Conservation (phyloP, 2,113 vertebrate genomes). For the Trichechus manatus region DNA sequence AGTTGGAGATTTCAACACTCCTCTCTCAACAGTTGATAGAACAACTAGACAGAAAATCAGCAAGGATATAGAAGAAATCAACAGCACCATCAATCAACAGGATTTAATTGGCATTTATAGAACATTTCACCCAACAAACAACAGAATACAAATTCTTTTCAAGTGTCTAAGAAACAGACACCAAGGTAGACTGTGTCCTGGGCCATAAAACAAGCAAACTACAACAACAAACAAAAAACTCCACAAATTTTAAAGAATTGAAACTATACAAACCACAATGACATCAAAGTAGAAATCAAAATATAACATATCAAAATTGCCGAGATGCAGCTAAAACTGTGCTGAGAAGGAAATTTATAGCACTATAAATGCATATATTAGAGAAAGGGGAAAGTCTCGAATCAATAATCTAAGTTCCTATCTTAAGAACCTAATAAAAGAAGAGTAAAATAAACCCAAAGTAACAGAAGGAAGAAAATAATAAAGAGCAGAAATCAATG, state of each 20-base stretch:
- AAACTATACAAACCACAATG: slow-evolving; percentile 11
- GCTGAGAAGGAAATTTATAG: slow-evolving; percentile 17
- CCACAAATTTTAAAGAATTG: slow-evolving; percentile 6
- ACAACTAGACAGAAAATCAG: slow-evolving; percentile 42
- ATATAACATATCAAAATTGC: background rate
- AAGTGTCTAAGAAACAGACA: slow-evolving; percentile 44
- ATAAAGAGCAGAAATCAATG: slow-evolving; percentile 6
- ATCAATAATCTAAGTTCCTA: background rate
- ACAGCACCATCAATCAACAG: background rate
- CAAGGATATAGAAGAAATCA: slow-evolving; percentile 1
- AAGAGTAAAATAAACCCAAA: slow-evolving; percentile 73
- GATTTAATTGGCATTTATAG: slow-evolving; percentile 23
- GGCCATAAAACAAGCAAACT: background rate
- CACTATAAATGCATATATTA: slow-evolving; percentile 2
- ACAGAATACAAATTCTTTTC: slow-evolving; percentile 14
- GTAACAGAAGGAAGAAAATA: slow-evolving; percentile 9
- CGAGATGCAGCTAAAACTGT: background rate
- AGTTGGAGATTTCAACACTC: background rate
- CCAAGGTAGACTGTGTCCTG: slow-evolving; percentile 13
- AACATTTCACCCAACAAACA: slow-evolving; percentile 1
- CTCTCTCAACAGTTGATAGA: slow-evolving; percentile 7
- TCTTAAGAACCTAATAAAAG: slow-evolving; percentile 86
- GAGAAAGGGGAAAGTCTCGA: background rate
- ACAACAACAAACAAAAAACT: background rate
- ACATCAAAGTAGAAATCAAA: slow-evolving; percentile 29